Evolutionary conservation across 2,888 invertebrate genomes (phyloP).

Genomic region (Teinopalpus imperialis): DNA sequence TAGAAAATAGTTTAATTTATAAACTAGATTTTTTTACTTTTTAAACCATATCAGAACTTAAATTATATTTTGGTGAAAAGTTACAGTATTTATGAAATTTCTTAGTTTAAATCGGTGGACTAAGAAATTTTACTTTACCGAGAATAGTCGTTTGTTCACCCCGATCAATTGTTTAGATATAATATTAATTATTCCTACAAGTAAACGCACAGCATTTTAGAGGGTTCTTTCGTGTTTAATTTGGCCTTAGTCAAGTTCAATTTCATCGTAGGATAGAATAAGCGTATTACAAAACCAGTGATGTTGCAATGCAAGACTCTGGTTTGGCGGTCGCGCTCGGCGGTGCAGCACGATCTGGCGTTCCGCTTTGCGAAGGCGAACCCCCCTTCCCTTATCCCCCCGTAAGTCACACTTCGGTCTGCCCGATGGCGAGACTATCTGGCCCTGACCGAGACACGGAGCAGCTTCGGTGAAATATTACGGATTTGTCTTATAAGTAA

Average conservation of each 20-base stretch:
- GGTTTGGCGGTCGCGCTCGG: conserved; percentile 78
- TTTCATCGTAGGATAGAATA: conserved; percentile 26
- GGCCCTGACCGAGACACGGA: conserved; percentile 79
- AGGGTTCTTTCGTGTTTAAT: conserved; percentile 5
- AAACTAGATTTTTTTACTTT: too few species aligned
- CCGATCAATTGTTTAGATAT: too few species aligned
- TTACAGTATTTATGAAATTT: too few species aligned
- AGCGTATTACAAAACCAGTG: conserved; percentile 50
- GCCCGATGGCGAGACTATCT: conserved; percentile 34
- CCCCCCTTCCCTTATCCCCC: conserved; percentile 40
- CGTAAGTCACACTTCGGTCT: conserved; percentile 28
- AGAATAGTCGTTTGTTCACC: too few species aligned
- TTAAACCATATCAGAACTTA: too few species aligned
- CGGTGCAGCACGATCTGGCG: conserved; percentile 81
- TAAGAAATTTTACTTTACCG: too few species aligned
- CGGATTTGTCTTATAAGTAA: conserved; percentile 32
- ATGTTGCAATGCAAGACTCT: conserved; percentile 74
- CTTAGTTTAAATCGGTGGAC: too few species aligned
- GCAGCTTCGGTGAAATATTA: conserved; percentile 70
- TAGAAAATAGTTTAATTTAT: too few species aligned
- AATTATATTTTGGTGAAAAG: too few species aligned
- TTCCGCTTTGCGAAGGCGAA: conserved; percentile 73
- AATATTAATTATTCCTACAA: too few species aligned
- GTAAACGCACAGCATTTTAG: too few species aligned
- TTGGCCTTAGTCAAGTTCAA: conserved; percentile 17